Percentiles rank a stretch among this genome's conserved stretches.
Conservation (phyloP, 2,797 vertebrate genomes). For the Notamacropus eugenii region DNA sequence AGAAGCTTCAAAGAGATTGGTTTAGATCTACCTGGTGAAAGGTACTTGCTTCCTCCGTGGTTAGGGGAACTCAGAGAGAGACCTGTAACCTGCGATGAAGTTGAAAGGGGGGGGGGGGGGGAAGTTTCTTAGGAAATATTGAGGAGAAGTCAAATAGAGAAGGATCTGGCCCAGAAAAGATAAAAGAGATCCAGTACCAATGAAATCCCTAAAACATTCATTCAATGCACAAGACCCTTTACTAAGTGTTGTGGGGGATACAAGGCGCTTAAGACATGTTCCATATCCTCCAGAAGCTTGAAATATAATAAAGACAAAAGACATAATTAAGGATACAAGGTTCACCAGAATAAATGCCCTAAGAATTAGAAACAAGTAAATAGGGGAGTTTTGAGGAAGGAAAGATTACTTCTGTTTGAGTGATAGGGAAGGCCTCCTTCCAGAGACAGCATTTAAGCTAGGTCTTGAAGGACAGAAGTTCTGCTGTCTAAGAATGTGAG, state of each 20-base stretch:
- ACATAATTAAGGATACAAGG: neutral
- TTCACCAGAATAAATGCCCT: neutral
- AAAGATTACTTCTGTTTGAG: neutral
- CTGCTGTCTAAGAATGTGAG: neutral
- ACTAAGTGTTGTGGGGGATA: neutral
- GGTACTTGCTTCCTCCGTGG: neutral
- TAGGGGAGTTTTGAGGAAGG: neutral
- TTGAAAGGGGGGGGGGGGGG: neutral
- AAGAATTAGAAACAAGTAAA: neutral
- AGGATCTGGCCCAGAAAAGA: neutral
- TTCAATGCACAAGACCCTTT: neutral
- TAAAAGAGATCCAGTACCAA: neutral
- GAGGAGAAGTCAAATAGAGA: neutral
- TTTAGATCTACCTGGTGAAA: neutral
- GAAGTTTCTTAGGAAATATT: neutral
- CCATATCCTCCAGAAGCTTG: neutral
- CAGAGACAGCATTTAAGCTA: neutral
- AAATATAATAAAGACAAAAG: neutral
- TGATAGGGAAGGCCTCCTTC: neutral
- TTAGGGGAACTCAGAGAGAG: neutral
- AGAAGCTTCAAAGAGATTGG: neutral
- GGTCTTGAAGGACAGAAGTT: neutral
- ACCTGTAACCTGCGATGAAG: neutral
- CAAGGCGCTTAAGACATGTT: neutral
- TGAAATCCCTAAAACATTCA: neutral